A percentile compares a stretch with the other conserved stretches of the same genome.
These are phyloP conservation scores for Odontamblyopus rebecca DNA, from an alignment of 2,797 vertebrate species.

Conservation along the genomic window DNA sequence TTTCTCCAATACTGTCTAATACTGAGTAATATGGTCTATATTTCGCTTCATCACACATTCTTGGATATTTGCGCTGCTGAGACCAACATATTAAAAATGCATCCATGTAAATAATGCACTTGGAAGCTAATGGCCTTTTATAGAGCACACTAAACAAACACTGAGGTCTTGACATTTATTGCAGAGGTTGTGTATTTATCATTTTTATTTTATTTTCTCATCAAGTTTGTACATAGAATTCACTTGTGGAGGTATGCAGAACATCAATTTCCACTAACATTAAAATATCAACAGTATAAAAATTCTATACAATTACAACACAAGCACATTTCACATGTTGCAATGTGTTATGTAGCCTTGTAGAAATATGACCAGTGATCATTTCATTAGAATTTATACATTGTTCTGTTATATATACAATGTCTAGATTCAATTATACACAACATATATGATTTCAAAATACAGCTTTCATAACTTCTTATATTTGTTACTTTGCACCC, in stretches of 20 bases:
- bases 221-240: not conserved
- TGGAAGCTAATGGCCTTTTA: constrained; percentile 8
- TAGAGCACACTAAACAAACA: constrained; percentile 2
- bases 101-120: constrained; percentile 13
- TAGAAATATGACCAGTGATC: not conserved
- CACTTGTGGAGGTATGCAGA: not conserved
- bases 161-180: not conserved
- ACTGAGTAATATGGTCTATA: not conserved
- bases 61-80: not conserved
- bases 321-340: not conserved
- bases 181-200: not conserved
- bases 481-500: not conserved
- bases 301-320: not conserved
- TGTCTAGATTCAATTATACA: not conserved
- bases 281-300: no score
- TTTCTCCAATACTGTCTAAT: not conserved
- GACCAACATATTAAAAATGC: constrained; percentile 4
- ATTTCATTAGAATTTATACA: not conserved
- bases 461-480: not conserved
- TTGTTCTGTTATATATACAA: not conserved
- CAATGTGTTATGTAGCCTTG: not conserved
- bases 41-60: not conserved
- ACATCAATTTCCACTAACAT: not conserved
- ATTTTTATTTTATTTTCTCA: not conserved
- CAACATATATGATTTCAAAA: not conserved